phyloP scores from a whole-genome alignment of 2,888 invertebrate species.

The Melinaea marsaeus region DNA sequence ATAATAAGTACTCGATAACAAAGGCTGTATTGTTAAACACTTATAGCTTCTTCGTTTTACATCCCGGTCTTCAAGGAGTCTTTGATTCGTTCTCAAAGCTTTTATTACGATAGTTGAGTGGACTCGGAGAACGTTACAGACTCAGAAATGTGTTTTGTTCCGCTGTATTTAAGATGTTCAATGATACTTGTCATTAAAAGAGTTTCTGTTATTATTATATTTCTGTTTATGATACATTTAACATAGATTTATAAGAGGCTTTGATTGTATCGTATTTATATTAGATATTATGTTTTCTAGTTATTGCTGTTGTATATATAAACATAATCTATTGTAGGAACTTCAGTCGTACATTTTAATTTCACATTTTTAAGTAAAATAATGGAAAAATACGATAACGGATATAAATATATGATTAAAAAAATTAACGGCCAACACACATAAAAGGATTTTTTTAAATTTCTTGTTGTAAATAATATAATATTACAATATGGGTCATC shows the following conservation, averaged over 20 bases:
- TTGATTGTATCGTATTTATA: background rate
- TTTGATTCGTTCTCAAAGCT: background rate
- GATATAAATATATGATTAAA: too few relatives aligned
- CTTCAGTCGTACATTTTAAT: too few relatives aligned
- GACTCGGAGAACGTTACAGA: background rate
- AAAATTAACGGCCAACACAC: too few relatives aligned
- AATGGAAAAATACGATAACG: too few relatives aligned
- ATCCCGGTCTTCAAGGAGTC: background rate
- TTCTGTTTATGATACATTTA: too few relatives aligned
- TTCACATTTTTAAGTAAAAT: too few relatives aligned
- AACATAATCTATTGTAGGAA: too few relatives aligned
- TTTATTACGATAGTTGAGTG: background rate
- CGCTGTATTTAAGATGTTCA: background rate
- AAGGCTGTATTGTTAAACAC: background rate
- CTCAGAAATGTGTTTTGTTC: background rate
- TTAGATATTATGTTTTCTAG: too few relatives aligned
- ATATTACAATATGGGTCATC: too few relatives aligned
- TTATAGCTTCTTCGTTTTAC: slow-evolving; percentile 1
- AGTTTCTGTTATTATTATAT: background rate
- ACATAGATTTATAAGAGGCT: background rate
- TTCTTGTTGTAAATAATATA: too few relatives aligned
- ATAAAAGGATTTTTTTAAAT: too few relatives aligned
- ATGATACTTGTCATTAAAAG: background rate
- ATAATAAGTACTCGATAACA: background rate
- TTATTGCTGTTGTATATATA: too few relatives aligned